phyloP scores from a whole-genome alignment of 2,113 vertebrate species.

The Propithecus coquereli region DNA sequence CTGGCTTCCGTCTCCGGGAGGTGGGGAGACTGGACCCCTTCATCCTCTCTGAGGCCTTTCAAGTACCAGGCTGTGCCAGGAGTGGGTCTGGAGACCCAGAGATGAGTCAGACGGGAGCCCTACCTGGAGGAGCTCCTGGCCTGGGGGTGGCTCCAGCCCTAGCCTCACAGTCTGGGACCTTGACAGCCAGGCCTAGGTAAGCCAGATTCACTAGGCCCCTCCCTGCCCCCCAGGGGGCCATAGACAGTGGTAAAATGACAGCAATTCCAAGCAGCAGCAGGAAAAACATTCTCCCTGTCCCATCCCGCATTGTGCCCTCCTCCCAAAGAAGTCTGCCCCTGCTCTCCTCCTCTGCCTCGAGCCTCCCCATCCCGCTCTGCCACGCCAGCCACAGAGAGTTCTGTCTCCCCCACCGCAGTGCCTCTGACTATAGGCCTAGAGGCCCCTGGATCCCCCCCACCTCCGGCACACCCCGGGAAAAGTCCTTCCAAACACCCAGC shows the following conservation, averaged over 20 bases:
- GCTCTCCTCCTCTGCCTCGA: background rate
- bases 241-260: background rate
- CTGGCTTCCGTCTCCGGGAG: background rate
- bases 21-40: background rate
- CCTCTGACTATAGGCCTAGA: background rate
- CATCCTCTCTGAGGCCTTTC: background rate
- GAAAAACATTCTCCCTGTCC: background rate
- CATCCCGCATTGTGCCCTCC: fast-evolving
- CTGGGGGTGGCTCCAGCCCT: background rate
- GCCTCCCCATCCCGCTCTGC: fast-evolving
- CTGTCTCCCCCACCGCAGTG: background rate
- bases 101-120: too few relatives aligned
- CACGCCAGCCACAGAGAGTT: too few relatives aligned
- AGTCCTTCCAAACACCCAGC: background rate
- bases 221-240: background rate
- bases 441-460: background rate
- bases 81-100: background rate
- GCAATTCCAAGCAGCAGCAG: background rate
- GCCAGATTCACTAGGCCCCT: background rate
- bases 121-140: background rate
- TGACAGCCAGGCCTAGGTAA: background rate
- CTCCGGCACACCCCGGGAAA: background rate
- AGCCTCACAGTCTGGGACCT: background rate
- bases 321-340: background rate
- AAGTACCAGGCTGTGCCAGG: too few relatives aligned